These are phyloP conservation scores for Nautilus pompilius DNA, from an alignment of 1,140 invertebrate species.

Conservation along the genomic window DNA sequence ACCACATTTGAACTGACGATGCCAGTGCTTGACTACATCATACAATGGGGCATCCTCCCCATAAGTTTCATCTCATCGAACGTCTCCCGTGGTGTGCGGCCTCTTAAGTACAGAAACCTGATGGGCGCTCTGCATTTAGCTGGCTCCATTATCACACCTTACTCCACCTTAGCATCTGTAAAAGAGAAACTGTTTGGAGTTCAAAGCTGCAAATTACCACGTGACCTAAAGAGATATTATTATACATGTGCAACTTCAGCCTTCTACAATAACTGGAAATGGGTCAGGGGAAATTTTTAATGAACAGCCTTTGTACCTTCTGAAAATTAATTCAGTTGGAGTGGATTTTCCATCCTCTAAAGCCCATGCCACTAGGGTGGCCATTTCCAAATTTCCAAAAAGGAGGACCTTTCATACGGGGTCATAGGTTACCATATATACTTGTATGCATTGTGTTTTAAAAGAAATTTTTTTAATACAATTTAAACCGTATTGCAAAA, in stretches of 20 bases:
- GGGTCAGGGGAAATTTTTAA: not conserved
- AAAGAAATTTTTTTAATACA: no score
- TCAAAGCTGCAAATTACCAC: not conserved
- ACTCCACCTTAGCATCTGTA: not conserved
- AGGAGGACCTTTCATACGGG: no score
- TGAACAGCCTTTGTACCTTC: not conserved
- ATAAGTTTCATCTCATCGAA: not conserved
- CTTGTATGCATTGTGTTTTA: no score
- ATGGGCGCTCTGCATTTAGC: not conserved
- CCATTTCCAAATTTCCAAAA: no score
- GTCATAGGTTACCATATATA: no score
- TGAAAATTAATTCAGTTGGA: not conserved
- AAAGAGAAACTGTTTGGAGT: not conserved
- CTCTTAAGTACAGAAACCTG: not conserved
- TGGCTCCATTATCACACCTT: not conserved
- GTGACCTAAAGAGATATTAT: not conserved
- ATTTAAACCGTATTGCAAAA: no score
- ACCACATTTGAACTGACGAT: not conserved
- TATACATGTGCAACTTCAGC: not conserved
- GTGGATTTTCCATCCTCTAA: no score
- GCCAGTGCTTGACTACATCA: not conserved
- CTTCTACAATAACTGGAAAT: not conserved
- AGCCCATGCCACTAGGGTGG: no score
- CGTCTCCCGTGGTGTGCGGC: not conserved
- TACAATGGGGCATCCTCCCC: not conserved